Conservation (phyloP, 1,140 invertebrate species). For the Eurosta solidaginis region DNA sequence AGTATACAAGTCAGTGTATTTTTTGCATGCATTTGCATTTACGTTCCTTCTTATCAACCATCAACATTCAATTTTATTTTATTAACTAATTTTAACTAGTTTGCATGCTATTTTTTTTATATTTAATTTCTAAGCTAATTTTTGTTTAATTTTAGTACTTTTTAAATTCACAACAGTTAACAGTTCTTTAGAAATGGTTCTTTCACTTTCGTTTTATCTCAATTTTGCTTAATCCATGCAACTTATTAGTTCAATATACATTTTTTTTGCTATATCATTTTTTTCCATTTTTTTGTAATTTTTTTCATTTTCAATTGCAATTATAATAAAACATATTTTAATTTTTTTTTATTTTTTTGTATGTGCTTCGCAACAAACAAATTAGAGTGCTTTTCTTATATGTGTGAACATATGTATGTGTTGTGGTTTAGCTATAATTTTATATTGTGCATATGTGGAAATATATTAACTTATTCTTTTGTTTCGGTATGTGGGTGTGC, state of each 20-base stretch:
- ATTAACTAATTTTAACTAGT: conserved; percentile 45
- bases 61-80: conserved; percentile 24
- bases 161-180: conserved; percentile 51
- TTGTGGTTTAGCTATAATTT: not conserved
- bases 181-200: conserved; percentile 50
- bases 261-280: not conserved
- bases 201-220: conserved; percentile 11
- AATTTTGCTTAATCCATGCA: not conserved
- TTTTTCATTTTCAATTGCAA: not conserved
- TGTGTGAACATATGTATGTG: not conserved
- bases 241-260: conserved; percentile 12
- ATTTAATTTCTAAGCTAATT: not conserved
- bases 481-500: not conserved
- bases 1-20: no score
- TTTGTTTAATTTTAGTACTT: conserved; percentile 23
- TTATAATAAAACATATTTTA: not conserved
- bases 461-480: not conserved
- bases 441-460: not conserved
- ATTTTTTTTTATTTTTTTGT: not conserved
- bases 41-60: conserved; percentile 1
- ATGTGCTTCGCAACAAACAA: conserved; percentile 16
- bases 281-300: not conserved
- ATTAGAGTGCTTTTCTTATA: not conserved
- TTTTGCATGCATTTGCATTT: not conserved
- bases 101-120: conserved; percentile 35